Percentiles rank a stretch among this genome's conserved stretches.
Conservation (phyloP, 1,140 invertebrate species). For the Danaus melanippus region DNA sequence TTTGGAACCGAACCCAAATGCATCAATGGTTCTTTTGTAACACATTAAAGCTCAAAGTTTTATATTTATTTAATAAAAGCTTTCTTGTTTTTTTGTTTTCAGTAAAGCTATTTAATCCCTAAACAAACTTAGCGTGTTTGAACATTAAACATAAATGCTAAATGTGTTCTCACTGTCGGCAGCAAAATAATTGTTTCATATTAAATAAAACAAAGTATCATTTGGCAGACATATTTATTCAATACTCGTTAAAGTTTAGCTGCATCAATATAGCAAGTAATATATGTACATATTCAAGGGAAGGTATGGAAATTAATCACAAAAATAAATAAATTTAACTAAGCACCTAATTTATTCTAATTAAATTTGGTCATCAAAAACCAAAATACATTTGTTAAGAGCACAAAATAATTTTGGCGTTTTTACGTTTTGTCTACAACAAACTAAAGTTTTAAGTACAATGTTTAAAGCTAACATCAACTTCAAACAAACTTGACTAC, state of each 20-base stretch:
- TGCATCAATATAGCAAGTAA: constrained; percentile 60
- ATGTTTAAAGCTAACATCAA: constrained; percentile 53
- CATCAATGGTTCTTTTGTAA: constrained; percentile 37
- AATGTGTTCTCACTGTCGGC: too few species aligned
- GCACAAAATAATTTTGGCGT: constrained; percentile 49
- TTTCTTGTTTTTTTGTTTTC: constrained; percentile 41
- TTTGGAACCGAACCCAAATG: constrained; percentile 41
- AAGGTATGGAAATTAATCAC: constrained; percentile 60
- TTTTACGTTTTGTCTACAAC: constrained; percentile 36
- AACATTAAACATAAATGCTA: too few species aligned
- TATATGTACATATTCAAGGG: constrained; percentile 63
- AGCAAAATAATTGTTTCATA: neutral
- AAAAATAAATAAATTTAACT: constrained; percentile 63
- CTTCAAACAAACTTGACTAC: constrained; percentile 41
- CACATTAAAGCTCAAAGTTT: constrained; percentile 41
- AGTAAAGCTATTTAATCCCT: constrained; percentile 16
- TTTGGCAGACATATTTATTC: constrained; percentile 71
- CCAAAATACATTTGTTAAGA: constrained; percentile 39
- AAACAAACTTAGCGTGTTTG: neutral
- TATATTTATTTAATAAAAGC: constrained; percentile 56
- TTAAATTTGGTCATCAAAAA: constrained; percentile 57
- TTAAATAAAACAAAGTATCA: constrained; percentile 42
- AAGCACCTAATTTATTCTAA: constrained; percentile 50
- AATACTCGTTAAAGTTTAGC: constrained; percentile 66
- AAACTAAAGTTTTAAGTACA: constrained; percentile 54